Percentiles rank a stretch among this genome's conserved stretches.
phyloP scores from a whole-genome alignment of 2,888 invertebrate genomes.

The Criorhina ranunculi region DNA sequence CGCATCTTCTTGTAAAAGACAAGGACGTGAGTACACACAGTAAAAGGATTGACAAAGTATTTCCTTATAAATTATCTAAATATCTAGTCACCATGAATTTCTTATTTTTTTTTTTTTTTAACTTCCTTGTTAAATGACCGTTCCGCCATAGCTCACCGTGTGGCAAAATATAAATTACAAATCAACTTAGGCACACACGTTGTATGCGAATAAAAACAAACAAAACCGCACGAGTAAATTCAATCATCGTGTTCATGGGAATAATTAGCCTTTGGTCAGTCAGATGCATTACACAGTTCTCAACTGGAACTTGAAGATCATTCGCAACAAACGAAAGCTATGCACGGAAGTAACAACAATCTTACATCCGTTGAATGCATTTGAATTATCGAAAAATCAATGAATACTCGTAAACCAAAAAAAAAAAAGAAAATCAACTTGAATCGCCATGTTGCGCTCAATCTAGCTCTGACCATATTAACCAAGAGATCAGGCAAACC shows the following conservation, averaged over 20 bases:
- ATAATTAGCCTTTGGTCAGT: slow-evolving; percentile 47
- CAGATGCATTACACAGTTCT: slow-evolving; percentile 50
- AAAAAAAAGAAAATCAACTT: slow-evolving; percentile 16
- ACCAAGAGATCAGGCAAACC: slow-evolving; percentile 29
- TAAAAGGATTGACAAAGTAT: slow-evolving; percentile 48
- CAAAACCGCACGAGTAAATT: slow-evolving; percentile 17
- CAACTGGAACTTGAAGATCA: slow-evolving; percentile 49
- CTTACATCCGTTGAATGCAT: slow-evolving; percentile 32
- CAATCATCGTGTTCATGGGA: slow-evolving; percentile 38
- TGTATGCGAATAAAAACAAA: slow-evolving; percentile 18
- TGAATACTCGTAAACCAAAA: neutral
- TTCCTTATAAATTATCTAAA: slow-evolving; percentile 59
- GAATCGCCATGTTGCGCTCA: slow-evolving; percentile 40
- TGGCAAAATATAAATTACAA: slow-evolving; percentile 21
- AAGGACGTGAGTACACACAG: slow-evolving; percentile 39
- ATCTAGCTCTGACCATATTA: slow-evolving; percentile 15
- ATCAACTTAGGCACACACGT: slow-evolving; percentile 11
- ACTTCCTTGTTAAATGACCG: slow-evolving; percentile 57
- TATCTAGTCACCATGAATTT: slow-evolving; percentile 38
- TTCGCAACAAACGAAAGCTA: slow-evolving; percentile 18
- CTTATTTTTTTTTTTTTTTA: slow-evolving; percentile 54
- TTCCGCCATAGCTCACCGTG: slow-evolving; percentile 31
- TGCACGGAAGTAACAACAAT: neutral
- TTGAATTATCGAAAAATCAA: neutral
- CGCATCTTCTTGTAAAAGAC: neutral